Percentiles rank a stretch among this genome's conserved stretches.
Conservation (phyloP, 2,113 vertebrate species). For the Lontra canadensis region DNA sequence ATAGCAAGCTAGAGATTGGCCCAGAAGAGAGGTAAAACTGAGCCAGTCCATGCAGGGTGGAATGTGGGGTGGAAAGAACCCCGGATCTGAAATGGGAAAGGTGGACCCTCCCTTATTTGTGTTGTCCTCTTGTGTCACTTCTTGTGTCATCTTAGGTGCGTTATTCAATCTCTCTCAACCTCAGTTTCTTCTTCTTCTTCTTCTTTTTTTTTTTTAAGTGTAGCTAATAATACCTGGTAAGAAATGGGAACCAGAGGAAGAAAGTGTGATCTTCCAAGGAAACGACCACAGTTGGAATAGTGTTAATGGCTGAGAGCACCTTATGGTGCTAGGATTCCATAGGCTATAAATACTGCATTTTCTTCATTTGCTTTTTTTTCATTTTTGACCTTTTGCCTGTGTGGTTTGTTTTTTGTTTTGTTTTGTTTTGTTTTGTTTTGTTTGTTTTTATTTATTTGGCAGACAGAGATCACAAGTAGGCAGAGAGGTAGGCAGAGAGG, state of each 20-base stretch:
- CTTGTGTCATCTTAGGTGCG: background rate
- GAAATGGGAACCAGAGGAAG: background rate
- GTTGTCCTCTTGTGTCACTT: background rate
- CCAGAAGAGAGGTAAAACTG: background rate
- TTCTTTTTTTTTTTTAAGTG: background rate
- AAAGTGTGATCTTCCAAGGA: background rate
- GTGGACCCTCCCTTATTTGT: background rate
- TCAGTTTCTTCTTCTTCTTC: background rate
- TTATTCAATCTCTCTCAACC: background rate
- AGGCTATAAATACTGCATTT: background rate
- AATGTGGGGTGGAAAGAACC: background rate
- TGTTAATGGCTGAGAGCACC: background rate
- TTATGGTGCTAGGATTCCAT: background rate
- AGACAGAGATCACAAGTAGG: no score
- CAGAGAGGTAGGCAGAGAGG: no score
- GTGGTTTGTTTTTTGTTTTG: no score
- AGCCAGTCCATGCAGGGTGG: rapidly evolving
- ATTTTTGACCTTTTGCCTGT: background rate
- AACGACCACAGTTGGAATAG: background rate
- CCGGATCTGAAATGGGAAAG: background rate
- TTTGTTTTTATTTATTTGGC: no score
- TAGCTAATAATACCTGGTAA: background rate
- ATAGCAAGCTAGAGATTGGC: background rate
- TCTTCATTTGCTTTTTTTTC: background rate
- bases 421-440: no score